Conservation (phyloP, 2,797 vertebrate species). For the Sebastes matsubarae region DNA sequence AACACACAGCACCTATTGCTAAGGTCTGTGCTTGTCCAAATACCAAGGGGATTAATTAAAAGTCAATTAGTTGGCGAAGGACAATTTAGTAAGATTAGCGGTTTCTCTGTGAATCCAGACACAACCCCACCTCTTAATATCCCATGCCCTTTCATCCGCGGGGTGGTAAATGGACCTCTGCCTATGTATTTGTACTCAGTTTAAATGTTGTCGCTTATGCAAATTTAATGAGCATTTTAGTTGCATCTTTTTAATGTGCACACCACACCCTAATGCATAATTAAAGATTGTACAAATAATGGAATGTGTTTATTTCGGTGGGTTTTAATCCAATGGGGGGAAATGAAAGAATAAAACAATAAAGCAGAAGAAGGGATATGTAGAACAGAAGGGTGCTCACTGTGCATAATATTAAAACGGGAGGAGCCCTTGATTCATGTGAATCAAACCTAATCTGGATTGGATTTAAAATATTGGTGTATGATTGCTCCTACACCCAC, state of each 20-base stretch:
- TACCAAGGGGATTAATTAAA: slow-evolving; percentile 95
- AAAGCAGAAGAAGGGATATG: background rate
- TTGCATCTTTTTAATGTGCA: slow-evolving; percentile 82
- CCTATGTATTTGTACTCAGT: slow-evolving; percentile 64
- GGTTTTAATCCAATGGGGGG: slow-evolving; percentile 37
- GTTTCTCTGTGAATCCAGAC: slow-evolving; percentile 70
- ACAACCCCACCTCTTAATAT: slow-evolving; percentile 56
- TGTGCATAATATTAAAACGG: background rate
- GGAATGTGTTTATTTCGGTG: slow-evolving; percentile 68
- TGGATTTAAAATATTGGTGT: background rate
- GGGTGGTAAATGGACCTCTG: slow-evolving; percentile 74
- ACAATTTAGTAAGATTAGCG: slow-evolving; percentile 83
- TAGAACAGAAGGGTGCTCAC: background rate
- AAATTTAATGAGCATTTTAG: slow-evolving; percentile 86
- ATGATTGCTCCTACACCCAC: background rate
- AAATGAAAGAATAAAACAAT: slow-evolving; percentile 7
- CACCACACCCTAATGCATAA: slow-evolving; percentile 82
- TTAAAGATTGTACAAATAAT: slow-evolving; percentile 81
- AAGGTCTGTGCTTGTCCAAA: slow-evolving; percentile 89
- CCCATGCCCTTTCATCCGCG: slow-evolving; percentile 73
- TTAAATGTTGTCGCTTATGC: slow-evolving; percentile 81
- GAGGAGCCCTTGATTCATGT: background rate
- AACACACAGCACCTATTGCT: slow-evolving; percentile 86
- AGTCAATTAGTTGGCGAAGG: slow-evolving; percentile 89
- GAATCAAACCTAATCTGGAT: background rate